phyloP scores from a whole-genome alignment of 2,797 vertebrate species.

The Sebastes hubbsi region DNA sequence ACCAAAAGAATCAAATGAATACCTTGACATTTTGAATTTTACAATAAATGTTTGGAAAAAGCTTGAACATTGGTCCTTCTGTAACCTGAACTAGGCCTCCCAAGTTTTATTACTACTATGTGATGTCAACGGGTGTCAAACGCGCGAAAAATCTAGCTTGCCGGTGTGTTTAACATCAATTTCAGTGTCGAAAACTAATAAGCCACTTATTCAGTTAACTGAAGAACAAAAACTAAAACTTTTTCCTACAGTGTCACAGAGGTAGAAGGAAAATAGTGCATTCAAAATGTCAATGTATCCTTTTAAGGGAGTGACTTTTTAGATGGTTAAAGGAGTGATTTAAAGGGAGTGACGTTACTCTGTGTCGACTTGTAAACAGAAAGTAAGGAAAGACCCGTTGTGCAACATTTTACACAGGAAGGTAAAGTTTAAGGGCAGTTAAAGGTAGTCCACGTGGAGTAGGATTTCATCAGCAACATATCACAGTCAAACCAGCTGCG shows the following conservation, averaged over 20 bases:
- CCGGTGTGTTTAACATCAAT: neutral
- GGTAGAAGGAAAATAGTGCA: neutral
- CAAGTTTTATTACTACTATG: neutral
- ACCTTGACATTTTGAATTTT: constrained; percentile 73
- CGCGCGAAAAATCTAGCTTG: neutral
- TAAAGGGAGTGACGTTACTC: constrained; percentile 50
- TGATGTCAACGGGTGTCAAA: neutral
- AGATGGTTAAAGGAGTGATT: constrained; percentile 45
- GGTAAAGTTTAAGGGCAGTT: constrained; percentile 63
- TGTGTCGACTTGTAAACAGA: constrained; percentile 35
- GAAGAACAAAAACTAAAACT: constrained; percentile 32
- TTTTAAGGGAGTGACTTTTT: constrained; percentile 43
- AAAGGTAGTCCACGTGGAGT: constrained; percentile 66
- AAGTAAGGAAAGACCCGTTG: constrained; percentile 33
- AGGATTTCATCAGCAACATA: constrained; percentile 55
- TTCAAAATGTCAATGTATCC: constrained; percentile 72
- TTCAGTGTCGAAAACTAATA: neutral
- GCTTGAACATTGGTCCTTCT: constrained; percentile 18
- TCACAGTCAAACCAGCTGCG: constrained; percentile 65
- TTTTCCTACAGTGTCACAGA: constrained; percentile 17
- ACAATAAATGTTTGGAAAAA: constrained; percentile 31
- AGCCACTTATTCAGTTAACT: constrained; percentile 21
- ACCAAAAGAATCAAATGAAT: constrained; percentile 45
- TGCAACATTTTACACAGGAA: constrained; percentile 55
- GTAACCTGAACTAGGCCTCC: constrained; percentile 11